Conservation (phyloP, 2,797 vertebrate genomes). For the Heteromormyrus szaboi region DNA sequence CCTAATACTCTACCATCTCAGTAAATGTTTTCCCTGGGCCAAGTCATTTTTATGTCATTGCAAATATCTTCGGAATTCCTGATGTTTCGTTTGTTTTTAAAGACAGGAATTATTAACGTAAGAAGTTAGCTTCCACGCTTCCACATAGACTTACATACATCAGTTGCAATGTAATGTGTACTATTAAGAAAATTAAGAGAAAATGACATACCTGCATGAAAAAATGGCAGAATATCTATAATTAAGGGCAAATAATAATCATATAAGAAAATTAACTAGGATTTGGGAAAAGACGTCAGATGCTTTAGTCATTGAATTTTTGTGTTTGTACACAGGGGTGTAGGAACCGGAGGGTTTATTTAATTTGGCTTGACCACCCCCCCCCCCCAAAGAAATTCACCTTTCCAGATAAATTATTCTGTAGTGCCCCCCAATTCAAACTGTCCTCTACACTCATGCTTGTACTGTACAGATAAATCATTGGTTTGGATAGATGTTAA, state of each 20-base stretch:
- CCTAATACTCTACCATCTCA: background rate
- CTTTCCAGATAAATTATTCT: background rate
- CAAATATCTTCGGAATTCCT: background rate
- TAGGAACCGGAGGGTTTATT: background rate
- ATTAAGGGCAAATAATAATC: background rate
- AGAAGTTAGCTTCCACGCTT: background rate
- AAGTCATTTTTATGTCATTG: conserved; percentile 2
- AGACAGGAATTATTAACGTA: background rate
- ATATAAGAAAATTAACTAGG: background rate
- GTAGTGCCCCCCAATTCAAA: background rate
- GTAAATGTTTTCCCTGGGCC: background rate
- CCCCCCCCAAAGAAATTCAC: background rate
- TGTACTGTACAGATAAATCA: background rate
- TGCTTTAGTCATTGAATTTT: background rate
- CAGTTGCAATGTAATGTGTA: background rate
- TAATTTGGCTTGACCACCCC: background rate
- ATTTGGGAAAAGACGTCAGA: background rate
- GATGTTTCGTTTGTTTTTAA: background rate
- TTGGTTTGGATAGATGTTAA: background rate
- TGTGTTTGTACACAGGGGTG: background rate
- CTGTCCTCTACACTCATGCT: background rate
- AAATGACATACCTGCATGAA: background rate
- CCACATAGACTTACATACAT: background rate
- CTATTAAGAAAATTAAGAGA: background rate
- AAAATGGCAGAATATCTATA: background rate